Percentiles rank a stretch among this genome's conserved stretches.
These are phyloP conservation scores for Drosophila albomicans DNA, from an alignment of 1,140 invertebrate species.

Conservation along the genomic window DNA sequence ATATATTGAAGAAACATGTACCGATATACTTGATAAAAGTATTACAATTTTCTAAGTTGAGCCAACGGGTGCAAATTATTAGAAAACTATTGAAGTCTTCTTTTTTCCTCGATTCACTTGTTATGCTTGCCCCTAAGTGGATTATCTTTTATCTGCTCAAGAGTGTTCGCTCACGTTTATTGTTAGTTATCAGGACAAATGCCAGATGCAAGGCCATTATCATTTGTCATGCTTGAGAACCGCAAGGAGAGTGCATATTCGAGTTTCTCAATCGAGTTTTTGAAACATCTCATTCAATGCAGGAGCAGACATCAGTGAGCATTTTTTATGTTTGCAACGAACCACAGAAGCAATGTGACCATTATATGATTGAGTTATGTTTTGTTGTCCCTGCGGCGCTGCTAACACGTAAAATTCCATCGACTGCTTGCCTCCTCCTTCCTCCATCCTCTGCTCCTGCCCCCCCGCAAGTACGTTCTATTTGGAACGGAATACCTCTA, in stretches of 20 bases:
- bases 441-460: background rate
- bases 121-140: background rate
- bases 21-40: no score
- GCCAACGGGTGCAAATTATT: no score
- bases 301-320: constrained; percentile 33
- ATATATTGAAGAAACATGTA: no score
- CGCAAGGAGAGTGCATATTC: constrained; percentile 47
- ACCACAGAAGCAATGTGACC: constrained; percentile 56
- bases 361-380: constrained; percentile 75
- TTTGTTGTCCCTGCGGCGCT: constrained; percentile 53
- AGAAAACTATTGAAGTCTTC: no score
- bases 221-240: constrained; percentile 54
- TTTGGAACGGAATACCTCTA: constrained; percentile 1
- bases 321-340: constrained; percentile 40
- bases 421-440: constrained; percentile 3
- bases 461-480: background rate
- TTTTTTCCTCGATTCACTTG: no score
- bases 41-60: no score
- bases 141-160: background rate
- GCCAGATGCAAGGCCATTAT: constrained; percentile 49
- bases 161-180: constrained; percentile 11
- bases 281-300: constrained; percentile 51
- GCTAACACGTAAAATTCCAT: constrained; percentile 57
- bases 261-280: constrained; percentile 48
- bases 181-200: constrained; percentile 38